A percentile compares a stretch with the other conserved stretches of the same genome.
These are phyloP conservation scores for Aethina tumida DNA, from an alignment of 1,140 invertebrate genomes.

Conservation along the genomic window DNA sequence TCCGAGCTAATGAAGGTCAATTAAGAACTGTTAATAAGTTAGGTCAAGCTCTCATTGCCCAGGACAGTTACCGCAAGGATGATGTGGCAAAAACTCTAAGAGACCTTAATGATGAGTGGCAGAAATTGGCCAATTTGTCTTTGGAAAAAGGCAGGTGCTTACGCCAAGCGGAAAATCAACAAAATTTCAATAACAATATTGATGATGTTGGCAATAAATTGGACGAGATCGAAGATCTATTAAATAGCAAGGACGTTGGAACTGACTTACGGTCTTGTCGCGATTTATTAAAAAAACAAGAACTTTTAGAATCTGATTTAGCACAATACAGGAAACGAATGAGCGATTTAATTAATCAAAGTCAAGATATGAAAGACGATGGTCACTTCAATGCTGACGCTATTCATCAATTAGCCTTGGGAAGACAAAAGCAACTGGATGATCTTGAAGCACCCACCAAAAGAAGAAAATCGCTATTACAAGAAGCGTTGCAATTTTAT, in stretches of 20 bases:
- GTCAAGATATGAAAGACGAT: conserved; percentile 81
- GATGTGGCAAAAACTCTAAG: conserved; percentile 56
- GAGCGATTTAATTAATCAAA: conserved; percentile 63
- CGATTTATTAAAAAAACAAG: conserved; percentile 77
- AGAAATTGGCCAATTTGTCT: conserved; percentile 54
- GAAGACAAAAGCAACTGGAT: conserved; percentile 55
- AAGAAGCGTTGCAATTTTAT: conserved; percentile 71
- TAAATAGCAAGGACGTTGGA: conserved; percentile 74
- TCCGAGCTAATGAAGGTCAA: conserved; percentile 85
- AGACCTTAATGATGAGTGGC: conserved; percentile 66
- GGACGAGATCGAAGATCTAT: conserved; percentile 61
- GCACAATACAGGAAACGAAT: conserved; percentile 66
- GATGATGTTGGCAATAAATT: conserved; percentile 74
- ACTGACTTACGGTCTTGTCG: conserved; percentile 81
- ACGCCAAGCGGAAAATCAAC: conserved; percentile 68
- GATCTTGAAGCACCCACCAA: conserved; percentile 53
- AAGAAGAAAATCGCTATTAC: conserved; percentile 63
- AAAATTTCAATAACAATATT: conserved; percentile 63
- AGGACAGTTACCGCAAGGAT: conserved; percentile 57
- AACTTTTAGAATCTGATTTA: conserved; percentile 72
- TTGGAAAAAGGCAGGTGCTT: conserved; percentile 75
- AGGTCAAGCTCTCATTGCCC: conserved; percentile 57
- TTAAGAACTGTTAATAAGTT: conserved; percentile 73
- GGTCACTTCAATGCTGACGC: conserved; percentile 88
- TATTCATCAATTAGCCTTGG: conserved; percentile 69